These are phyloP conservation scores for Tolmerus cingulatus DNA, from an alignment of 2,888 invertebrate genomes.

Conservation along the genomic window DNA sequence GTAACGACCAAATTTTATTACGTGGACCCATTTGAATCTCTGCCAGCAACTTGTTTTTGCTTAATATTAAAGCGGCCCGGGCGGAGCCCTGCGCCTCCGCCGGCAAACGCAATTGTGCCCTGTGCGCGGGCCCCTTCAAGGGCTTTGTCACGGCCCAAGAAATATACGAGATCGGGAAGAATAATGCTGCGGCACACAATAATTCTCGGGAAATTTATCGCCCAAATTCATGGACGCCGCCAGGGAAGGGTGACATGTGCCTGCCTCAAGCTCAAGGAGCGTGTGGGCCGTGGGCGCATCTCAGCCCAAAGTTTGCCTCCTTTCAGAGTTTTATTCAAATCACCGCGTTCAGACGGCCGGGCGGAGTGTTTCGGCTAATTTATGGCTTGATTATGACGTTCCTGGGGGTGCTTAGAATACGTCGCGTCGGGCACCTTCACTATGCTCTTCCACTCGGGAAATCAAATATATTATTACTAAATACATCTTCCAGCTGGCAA, in stretches of 20 bases:
- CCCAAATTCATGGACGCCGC: background rate
- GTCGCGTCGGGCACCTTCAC: background rate
- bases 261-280: background rate
- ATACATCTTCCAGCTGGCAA: background rate
- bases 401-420: background rate
- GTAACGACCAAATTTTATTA: constrained; percentile 15
- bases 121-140: background rate
- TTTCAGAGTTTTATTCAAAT: background rate
- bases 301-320: background rate
- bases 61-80: background rate
- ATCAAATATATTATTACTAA: background rate
- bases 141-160: background rate
- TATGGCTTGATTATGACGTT: background rate
- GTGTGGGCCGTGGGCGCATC: background rate
- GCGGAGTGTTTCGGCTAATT: background rate
- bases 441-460: background rate
- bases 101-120: background rate
- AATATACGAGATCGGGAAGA: constrained; percentile 8
- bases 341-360: background rate
- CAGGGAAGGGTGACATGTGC: background rate
- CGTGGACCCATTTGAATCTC: constrained; percentile 15
- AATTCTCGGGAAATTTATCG: background rate
- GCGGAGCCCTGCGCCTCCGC: no score
- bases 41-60: constrained; percentile 18
- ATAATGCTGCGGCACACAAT: background rate